These are phyloP conservation scores for Drosophila mayaguana DNA, from an alignment of 2,888 invertebrate species.

Conservation along the genomic window DNA sequence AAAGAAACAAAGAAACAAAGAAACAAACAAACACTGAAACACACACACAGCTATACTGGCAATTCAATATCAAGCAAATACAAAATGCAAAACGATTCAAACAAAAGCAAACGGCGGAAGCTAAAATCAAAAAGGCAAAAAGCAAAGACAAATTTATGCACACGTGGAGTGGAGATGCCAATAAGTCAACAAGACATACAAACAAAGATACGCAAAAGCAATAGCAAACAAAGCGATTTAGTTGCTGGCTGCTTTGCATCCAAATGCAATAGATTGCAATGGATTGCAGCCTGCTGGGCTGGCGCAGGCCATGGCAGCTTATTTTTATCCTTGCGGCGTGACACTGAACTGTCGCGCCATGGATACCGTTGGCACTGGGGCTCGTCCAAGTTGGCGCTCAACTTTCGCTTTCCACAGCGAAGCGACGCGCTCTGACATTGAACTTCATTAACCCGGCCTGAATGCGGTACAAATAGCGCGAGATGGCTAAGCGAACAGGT, in stretches of 20 bases:
- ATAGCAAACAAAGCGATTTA: conserved; percentile 9
- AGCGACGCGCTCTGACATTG: conserved; percentile 49
- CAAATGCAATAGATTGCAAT: conserved; percentile 2
- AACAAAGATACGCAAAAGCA: conserved; percentile 1
- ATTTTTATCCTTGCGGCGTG: conserved; percentile 28
- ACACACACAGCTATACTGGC: background rate
- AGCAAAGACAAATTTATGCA: conserved; percentile 29
- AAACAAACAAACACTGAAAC: conserved; percentile 2
- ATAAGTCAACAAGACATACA: conserved; percentile 24
- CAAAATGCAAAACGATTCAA: conserved; percentile 32
- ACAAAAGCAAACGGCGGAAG: conserved; percentile 46
- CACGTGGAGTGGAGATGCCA: conserved; percentile 22
- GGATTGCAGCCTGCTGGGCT: background rate
- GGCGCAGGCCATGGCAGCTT: background rate
- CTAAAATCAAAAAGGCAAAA: conserved; percentile 23
- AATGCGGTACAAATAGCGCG: conserved; percentile 36
- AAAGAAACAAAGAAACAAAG: conserved; percentile 18
- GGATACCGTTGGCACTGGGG: conserved; percentile 3
- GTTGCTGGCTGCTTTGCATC: background rate
- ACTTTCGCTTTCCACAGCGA: conserved; percentile 48
- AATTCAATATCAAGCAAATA: conserved; percentile 20
- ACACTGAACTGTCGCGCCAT: conserved; percentile 21
- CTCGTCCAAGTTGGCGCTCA: conserved; percentile 7
- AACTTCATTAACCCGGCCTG: conserved; percentile 53
- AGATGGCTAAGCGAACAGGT: conserved; percentile 38